Evolutionary conservation across 2,113 vertebrate genomes (phyloP), one percentile per base, ranked within the genome.

Genomic region (Cheirogaleus medius): DNA sequence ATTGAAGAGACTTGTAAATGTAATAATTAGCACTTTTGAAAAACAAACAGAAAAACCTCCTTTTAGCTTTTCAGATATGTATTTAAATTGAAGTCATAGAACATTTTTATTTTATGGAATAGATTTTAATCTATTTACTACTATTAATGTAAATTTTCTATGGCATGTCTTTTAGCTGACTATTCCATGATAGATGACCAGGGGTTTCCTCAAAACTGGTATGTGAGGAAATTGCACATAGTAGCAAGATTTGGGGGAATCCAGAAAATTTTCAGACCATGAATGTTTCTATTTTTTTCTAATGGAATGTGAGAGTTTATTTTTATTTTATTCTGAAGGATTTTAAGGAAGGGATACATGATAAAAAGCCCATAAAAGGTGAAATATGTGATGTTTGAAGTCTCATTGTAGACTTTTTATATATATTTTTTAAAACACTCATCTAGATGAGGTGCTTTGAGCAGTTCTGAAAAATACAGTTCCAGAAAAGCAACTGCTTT

Each of bases 1-100:
- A 58, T 98, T 77, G 95, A 97, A 98, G 96, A 98, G 98, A 98
- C 91, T 97, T 98, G 91, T 98, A 84, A 95, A 96, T 98, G 98
- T 98, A 98, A 98, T 98, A 98, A 98, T 98, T 98, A 99, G 99
- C 99, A 99, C 99, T 99, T 99, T 99, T 97, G 94, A 98, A 98
- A 98, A 94, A 94, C 85, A 89, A 96, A 92, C 82, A 96, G 69
- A 86, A 86, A 98, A 98, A 98, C 98, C 97, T 97, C 97, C 94
- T 97, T 96, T 98, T 98, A 98, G 98, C 97, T 98, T 98, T 98
- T 96, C 98, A 98, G 97, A 98, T 94, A 80, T 95, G 96, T 99
- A 99, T 98, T 97, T 98, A 98, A 99, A 99, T 98, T 96, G 97
- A 98, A 98, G 95, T 98, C 97, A 98, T 95, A 97, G 98, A 98